Conservation (phyloP, 2,888 invertebrate species). For the Hofmannophila pseudospretella region DNA sequence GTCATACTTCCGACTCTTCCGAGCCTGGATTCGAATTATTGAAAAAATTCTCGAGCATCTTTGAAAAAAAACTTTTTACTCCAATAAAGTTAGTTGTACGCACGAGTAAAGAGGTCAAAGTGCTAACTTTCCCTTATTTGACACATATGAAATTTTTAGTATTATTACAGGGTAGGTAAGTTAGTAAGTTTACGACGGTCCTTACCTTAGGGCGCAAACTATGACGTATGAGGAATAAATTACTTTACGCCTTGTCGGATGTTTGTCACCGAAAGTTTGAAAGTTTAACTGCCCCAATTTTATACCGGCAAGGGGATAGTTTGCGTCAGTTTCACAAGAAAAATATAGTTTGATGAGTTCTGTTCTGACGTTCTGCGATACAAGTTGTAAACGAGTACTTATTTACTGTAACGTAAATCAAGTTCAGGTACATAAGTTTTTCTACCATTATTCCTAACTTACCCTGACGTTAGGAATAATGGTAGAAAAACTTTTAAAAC, state of each 20-base stretch:
- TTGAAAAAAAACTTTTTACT: not conserved
- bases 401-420: not conserved
- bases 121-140: constrained; percentile 25
- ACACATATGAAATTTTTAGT: constrained; percentile 31
- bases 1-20: no score
- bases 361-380: constrained; percentile 13
- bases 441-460: no score
- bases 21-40: no score
- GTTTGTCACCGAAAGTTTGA: constrained; percentile 18
- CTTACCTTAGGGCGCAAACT: constrained; percentile 28
- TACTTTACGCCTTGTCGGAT: constrained; percentile 37
- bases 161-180: constrained; percentile 23
- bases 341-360: constrained; percentile 43
- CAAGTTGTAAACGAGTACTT: not conserved
- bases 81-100: not conserved
- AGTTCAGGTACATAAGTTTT: no score
- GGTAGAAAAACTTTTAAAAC: no score
- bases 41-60: no score
- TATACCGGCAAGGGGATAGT: constrained; percentile 32
- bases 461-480: no score
- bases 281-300: constrained; percentile 22
- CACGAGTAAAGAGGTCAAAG: constrained; percentile 15
- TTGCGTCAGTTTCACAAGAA: constrained; percentile 26
- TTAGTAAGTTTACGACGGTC: constrained; percentile 31
- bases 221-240: constrained; percentile 55